Evolutionary conservation across 64 coral and sea anemone species (phyloP).

Genomic region (Montipora sp.): DNA sequence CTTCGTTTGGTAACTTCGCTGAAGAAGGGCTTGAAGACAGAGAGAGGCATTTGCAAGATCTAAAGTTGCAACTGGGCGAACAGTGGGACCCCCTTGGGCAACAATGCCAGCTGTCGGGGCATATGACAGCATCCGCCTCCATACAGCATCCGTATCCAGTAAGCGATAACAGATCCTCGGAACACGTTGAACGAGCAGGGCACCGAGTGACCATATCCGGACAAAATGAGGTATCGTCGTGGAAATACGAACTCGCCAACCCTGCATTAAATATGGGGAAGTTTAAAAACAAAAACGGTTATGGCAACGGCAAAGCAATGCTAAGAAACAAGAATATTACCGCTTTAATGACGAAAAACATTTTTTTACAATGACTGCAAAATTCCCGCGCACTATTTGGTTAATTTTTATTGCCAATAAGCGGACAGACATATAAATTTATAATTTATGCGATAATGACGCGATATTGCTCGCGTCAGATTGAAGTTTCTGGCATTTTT

Average conservation of each 20-base stretch:
- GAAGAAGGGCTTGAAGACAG: neutral
- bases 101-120: slow-evolving; percentile 82
- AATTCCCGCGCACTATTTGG: too few relatives aligned
- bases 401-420: too few relatives aligned
- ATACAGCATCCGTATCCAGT: slow-evolving; percentile 88
- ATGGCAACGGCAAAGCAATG: too few relatives aligned
- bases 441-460: too few relatives aligned
- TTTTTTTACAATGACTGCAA: too few relatives aligned
- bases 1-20: neutral
- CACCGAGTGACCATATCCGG: slow-evolving; percentile 74
- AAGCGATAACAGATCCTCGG: slow-evolving; percentile 64
- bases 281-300: too few relatives aligned
- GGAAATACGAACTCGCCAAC: slow-evolving; percentile 36
- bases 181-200: slow-evolving; percentile 73
- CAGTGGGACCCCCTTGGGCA: slow-evolving; percentile 76
- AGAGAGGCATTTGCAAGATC: slow-evolving; percentile 52
- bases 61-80: slow-evolving; percentile 54
- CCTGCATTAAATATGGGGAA: neutral
- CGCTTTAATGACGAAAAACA: too few relatives aligned
- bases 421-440: too few relatives aligned
- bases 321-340: too few relatives aligned
- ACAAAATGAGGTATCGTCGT: slow-evolving; percentile 45
- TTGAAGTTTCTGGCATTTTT: too few relatives aligned
- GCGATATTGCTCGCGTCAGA: too few relatives aligned
- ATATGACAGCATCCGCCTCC: slow-evolving; percentile 60